Evolutionary conservation across 2,797 vertebrate species (phyloP), one percentile per base, ranked within the genome.

Genomic region (Sebastes matsubarae): DNA sequence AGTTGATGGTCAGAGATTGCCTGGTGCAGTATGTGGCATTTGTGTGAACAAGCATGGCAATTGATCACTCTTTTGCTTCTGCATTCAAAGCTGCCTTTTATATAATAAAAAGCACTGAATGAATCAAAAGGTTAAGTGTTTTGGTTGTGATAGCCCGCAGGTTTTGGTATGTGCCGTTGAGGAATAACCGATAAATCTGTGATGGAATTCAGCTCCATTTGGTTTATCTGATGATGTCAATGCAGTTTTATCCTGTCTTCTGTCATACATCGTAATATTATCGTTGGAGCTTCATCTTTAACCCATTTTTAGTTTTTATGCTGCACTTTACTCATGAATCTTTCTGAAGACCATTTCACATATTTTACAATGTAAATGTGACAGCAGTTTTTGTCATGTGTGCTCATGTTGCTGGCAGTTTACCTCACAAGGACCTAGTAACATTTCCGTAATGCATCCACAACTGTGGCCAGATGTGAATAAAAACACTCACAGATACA

Each of bases 41-140:
- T 93, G 68, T 91, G 78, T 87, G 82, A 79, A 88, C 84, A 91
- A 91, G 84, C 71, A n/a, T 81, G 27, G 66, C 72, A 76, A 89
- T 84, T 90, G 89, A 93, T 92, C 65, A 38, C 75, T 84, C 73
- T 84, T 82, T 80, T 81, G 66, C 79, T 66, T 75, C 73, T 79
- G 75, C 65, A 58, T 86, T 92, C 83, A 92, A 87, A 86, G 81
- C 76, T 54, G 69, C 79, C 68, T 91, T 38, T 90, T 90, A 89
- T 87, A 36, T 54, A 36, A 67, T 64, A 38, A 67, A 55, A 81
- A 77, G 59, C 24, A 63, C 32, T 67, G 61, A 60, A 69, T 79
- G 68, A 79, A 81, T 86, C 46, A 88, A 89, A 87, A 88, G 87
- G 77, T 91, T 79, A 83, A 83, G 78, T 83, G 79, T 79, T 86